Evolutionary conservation across 2,113 vertebrate species (phyloP).

Genomic region (Sceloporus tristichus): DNA sequence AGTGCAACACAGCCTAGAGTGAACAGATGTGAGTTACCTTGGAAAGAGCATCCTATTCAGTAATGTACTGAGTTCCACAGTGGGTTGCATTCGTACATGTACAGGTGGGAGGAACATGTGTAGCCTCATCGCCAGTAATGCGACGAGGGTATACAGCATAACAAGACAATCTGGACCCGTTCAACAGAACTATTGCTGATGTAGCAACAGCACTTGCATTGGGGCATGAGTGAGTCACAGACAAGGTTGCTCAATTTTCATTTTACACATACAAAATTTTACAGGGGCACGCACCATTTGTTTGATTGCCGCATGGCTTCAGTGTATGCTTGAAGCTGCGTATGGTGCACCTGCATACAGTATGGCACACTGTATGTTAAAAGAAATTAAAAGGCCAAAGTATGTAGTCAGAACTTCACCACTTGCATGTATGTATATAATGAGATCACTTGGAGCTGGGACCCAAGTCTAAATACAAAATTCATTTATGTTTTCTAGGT

Average conservation of each 20-base stretch:
- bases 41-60: conserved; percentile 6
- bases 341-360: too few relatives aligned
- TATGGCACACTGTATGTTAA: too few relatives aligned
- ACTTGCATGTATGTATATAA: too few relatives aligned
- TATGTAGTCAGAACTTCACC: too few relatives aligned
- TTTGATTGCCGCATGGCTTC: too few relatives aligned
- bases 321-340: too few relatives aligned
- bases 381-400: too few relatives aligned
- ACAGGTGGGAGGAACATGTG: too few relatives aligned
- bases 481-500: too few relatives aligned
- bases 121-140: not conserved
- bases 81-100: not conserved
- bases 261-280: not conserved
- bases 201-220: not conserved
- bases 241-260: not conserved
- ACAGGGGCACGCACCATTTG: too few relatives aligned
- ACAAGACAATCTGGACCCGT: not conserved
- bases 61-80: not conserved
- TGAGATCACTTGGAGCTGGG: too few relatives aligned
- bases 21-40: not conserved
- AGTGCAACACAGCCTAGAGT: conserved; percentile 39
- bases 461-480: too few relatives aligned
- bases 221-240: not conserved
- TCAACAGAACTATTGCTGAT: not conserved
- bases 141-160: not conserved